Evolutionary conservation across 2,113 vertebrate genomes (phyloP).

Genomic region (Bubalus kerabau): DNA sequence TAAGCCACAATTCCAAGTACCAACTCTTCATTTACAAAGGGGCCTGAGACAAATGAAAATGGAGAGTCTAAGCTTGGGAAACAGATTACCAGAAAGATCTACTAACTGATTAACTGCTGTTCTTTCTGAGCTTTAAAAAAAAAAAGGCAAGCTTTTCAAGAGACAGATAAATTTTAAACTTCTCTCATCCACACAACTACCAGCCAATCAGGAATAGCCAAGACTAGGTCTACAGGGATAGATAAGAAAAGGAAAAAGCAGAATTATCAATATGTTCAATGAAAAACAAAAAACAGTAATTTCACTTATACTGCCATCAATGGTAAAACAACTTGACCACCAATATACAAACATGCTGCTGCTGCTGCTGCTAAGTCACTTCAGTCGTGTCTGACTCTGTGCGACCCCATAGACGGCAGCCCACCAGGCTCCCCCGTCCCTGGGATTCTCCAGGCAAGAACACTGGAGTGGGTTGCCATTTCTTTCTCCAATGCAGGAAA

Average conservation of each 20-base stretch:
- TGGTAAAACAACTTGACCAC: neutral
- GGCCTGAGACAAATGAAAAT: neutral
- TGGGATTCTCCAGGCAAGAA: too few relatives aligned
- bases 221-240: neutral
- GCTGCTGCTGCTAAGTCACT: too few relatives aligned
- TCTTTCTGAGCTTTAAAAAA: neutral
- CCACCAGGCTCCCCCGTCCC: too few relatives aligned
- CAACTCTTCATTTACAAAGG: neutral
- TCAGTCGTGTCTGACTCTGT: too few relatives aligned
- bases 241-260: neutral
- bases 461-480: too few relatives aligned
- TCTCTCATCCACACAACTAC: neutral
- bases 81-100: neutral
- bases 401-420: too few relatives aligned
- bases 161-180: neutral
- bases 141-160: neutral
- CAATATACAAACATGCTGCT: neutral
- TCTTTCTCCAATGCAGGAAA: too few relatives aligned
- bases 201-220: neutral
- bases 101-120: neutral
- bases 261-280: neutral
- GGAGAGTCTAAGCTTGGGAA: neutral
- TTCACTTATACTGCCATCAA: neutral
- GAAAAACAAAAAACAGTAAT: neutral
- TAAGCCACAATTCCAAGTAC: neutral